A percentile compares a stretch with the other conserved stretches of the same genome.
Evolutionary conservation across 64 coral and sea anemone genomes (phyloP).

Genomic region (Pocillopora verrucosa): DNA sequence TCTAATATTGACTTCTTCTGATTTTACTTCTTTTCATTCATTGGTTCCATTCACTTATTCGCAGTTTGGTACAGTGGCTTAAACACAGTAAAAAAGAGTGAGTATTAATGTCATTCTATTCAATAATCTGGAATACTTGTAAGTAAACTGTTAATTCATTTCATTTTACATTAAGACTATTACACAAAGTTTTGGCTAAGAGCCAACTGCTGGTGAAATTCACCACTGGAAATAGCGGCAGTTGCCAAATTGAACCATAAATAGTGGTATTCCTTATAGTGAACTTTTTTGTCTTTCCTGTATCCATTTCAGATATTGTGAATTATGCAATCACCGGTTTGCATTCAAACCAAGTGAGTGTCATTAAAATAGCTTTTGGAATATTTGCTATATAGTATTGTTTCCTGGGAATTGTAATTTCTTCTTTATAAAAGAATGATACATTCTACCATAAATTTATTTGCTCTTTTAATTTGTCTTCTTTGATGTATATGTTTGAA

Average conservation of each 20-base stretch:
- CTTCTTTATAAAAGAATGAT: neutral
- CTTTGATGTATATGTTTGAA: too few relatives aligned
- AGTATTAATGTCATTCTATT: slow-evolving; percentile 13
- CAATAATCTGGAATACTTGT: too few relatives aligned
- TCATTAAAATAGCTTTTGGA: neutral
- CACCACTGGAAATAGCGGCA: neutral
- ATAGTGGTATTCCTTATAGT: too few relatives aligned
- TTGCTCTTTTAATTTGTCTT: too few relatives aligned
- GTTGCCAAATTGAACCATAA: neutral
- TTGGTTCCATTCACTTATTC: neutral
- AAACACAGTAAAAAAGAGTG: slow-evolving; percentile 99
- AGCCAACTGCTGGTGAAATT: neutral
- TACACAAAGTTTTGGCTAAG: too few relatives aligned
- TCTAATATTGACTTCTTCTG: too few relatives aligned
- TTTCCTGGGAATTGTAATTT: neutral
- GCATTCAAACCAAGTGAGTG: slow-evolving; percentile 99
- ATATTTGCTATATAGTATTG: neutral
- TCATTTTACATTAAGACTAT: too few relatives aligned
- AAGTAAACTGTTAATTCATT: too few relatives aligned
- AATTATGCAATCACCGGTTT: slow-evolving; percentile 94
- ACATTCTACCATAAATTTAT: neutral
- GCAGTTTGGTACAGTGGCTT: slow-evolving; percentile 92
- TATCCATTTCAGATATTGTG: slow-evolving; percentile 79
- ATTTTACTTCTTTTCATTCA: neutral
- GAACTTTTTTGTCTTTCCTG: neutral